Conservation (phyloP, 2,888 invertebrate genomes). For the Taphrorychus bicolor region DNA sequence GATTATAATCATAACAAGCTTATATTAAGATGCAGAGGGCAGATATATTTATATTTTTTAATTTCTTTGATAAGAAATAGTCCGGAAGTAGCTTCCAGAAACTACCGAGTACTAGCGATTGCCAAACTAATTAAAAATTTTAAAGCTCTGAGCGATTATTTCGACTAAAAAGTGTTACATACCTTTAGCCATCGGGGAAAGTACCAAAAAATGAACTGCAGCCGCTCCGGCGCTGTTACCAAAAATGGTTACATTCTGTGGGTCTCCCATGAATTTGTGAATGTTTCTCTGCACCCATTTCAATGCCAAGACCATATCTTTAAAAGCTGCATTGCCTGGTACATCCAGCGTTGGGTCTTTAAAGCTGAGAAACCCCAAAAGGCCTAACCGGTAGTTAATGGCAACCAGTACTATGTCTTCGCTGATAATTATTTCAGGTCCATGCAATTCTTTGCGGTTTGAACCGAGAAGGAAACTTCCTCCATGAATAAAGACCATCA, state of each 20-base stretch:
- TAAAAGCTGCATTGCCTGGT: slow-evolving; percentile 64
- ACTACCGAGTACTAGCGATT: too few relatives aligned
- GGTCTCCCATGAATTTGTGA: slow-evolving; percentile 48
- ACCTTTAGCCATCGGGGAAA: slow-evolving; percentile 61
- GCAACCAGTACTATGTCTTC: slow-evolving; percentile 61
- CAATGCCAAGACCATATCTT: slow-evolving; percentile 63
- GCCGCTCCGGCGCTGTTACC: slow-evolving; percentile 64
- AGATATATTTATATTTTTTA: too few relatives aligned
- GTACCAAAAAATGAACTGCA: slow-evolving; percentile 60
- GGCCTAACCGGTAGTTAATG: slow-evolving; percentile 62
- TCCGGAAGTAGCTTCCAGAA: too few relatives aligned
- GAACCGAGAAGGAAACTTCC: slow-evolving; percentile 62
- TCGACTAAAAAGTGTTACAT: neutral
- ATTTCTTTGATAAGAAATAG: too few relatives aligned
- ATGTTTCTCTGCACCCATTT: slow-evolving; percentile 64
- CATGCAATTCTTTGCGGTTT: slow-evolving; percentile 52
- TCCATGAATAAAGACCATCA: slow-evolving; percentile 64
- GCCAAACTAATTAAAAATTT: neutral
- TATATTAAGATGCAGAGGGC: too few relatives aligned
- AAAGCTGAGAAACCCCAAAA: slow-evolving; percentile 62
- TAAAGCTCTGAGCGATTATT: slow-evolving; percentile 13
- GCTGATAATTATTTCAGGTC: slow-evolving; percentile 61
- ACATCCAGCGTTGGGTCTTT: slow-evolving; percentile 60
- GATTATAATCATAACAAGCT: too few relatives aligned
- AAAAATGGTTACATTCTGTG: slow-evolving; percentile 60